These are phyloP conservation scores for Rousettus madagascariensis DNA, from an alignment of 2,797 vertebrate genomes.

Conservation along the genomic window DNA sequence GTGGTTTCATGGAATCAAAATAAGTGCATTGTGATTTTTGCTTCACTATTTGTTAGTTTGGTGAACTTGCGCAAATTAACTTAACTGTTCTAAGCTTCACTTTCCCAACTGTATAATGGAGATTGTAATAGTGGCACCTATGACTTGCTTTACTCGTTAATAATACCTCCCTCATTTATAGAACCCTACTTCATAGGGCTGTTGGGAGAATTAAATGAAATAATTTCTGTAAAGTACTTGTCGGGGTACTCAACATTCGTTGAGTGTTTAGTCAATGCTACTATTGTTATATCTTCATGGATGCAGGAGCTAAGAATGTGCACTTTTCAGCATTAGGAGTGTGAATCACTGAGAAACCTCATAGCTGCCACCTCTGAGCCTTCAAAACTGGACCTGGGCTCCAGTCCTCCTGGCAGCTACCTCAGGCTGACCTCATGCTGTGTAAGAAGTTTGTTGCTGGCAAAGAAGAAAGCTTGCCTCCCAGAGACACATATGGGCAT, in stretches of 20 bases:
- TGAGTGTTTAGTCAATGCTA: neutral
- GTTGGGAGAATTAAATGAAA: neutral
- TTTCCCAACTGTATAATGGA: neutral
- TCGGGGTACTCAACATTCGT: neutral
- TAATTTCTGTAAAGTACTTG: neutral
- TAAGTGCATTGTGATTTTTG: neutral
- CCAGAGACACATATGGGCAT: neutral
- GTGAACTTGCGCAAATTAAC: neutral
- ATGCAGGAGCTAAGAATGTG: neutral
- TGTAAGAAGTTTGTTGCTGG: neutral
- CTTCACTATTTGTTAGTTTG: neutral
- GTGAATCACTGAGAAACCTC: neutral
- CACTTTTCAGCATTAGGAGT: neutral
- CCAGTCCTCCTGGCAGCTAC: neutral
- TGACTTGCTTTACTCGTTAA: neutral
- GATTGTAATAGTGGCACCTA: neutral
- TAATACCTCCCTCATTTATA: neutral
- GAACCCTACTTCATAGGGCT: neutral
- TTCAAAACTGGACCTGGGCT: neutral
- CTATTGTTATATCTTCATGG: neutral
- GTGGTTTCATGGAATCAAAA: neutral
- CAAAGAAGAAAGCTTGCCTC: neutral
- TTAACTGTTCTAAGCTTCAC: neutral
- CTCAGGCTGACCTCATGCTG: neutral
- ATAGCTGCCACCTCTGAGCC: neutral